phyloP scores from a whole-genome alignment of 1,140 invertebrate genomes.

The Drosophila quadrilineata region DNA sequence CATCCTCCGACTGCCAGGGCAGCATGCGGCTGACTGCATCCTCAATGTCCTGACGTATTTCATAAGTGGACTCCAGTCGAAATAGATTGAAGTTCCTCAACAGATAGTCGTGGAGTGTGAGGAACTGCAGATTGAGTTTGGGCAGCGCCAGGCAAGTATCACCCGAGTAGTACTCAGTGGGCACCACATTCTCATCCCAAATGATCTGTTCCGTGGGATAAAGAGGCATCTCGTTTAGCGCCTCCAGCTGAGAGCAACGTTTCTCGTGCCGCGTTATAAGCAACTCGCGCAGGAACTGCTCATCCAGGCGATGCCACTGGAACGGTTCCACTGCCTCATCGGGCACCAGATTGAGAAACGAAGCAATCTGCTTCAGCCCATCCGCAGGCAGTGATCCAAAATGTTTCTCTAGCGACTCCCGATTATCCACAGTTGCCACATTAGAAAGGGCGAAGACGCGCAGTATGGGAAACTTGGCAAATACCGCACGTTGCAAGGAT shows the following conservation, averaged over 20 bases:
- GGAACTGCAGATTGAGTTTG: constrained; percentile 98
- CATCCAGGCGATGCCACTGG: constrained; percentile 89
- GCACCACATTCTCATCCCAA: constrained; percentile 99
- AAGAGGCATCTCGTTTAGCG: constrained; percentile 98
- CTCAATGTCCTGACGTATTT: constrained; percentile 99
- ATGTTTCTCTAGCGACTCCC: constrained; percentile 92
- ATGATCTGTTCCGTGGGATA: constrained; percentile 99
- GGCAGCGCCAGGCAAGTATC: constrained; percentile 97
- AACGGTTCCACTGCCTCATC: constrained; percentile 86
- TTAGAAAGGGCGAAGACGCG: constrained; percentile 94
- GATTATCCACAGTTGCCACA: constrained; percentile 96
- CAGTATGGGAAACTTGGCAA: constrained; percentile 94
- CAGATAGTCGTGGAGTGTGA: constrained; percentile 99
- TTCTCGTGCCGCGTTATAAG: constrained; percentile 94
- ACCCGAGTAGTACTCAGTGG: constrained; percentile 97
- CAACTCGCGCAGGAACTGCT: constrained; percentile 92
- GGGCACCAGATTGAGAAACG: constrained; percentile 93
- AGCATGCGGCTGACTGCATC: constrained; percentile 96
- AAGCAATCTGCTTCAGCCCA: constrained; percentile 91
- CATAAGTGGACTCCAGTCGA: constrained; percentile 98
- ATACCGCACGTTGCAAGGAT: constrained; percentile 95
- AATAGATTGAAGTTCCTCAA: constrained; percentile 99
- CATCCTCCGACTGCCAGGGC: constrained; percentile 96
- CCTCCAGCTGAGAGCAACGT: constrained; percentile 94
- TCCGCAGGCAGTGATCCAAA: constrained; percentile 89